Percentiles rank a stretch among this genome's conserved stretches.
Conservation (phyloP, 2,797 vertebrate genomes). For the Harpagifer antarcticus region DNA sequence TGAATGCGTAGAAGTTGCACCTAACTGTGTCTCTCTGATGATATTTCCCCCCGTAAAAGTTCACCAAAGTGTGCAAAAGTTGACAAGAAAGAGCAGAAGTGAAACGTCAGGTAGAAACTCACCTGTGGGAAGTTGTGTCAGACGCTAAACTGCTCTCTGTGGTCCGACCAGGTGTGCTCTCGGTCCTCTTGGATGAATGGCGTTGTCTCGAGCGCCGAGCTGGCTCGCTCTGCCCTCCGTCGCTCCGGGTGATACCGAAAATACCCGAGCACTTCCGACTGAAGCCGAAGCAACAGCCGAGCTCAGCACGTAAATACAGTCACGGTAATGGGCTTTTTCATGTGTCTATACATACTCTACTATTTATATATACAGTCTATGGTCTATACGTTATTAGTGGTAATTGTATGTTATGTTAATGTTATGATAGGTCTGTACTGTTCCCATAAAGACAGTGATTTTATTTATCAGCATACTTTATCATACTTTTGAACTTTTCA, state of each 20-base stretch:
- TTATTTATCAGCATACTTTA: background rate
- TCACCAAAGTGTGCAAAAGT: background rate
- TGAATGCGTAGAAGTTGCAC: background rate
- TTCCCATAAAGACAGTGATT: background rate
- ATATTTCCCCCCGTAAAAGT: background rate
- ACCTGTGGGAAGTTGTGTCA: constrained; percentile 49
- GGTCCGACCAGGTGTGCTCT: constrained; percentile 66
- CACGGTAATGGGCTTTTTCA: background rate
- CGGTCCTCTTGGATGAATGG: constrained; percentile 52
- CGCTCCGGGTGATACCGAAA: constrained; percentile 48
- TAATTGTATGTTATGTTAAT: too few species aligned
- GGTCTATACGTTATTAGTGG: background rate
- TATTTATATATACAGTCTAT: too few species aligned
- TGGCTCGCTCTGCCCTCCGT: constrained; percentile 61
- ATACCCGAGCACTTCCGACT: constrained; percentile 69
- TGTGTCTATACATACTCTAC: too few species aligned
- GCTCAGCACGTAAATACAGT: background rate
- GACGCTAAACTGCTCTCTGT: constrained; percentile 4
- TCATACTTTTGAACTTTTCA: background rate
- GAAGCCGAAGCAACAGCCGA: constrained; percentile 37
- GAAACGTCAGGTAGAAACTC: background rate
- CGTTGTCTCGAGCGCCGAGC: constrained; percentile 29
- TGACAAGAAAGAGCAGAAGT: too few species aligned
- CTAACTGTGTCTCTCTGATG: background rate
- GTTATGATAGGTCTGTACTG: background rate